A percentile compares a stretch with the other conserved stretches of the same genome.
These are phyloP conservation scores for Oreotragus oreotragus DNA, from an alignment of 2,113 vertebrate species.

Conservation along the genomic window DNA sequence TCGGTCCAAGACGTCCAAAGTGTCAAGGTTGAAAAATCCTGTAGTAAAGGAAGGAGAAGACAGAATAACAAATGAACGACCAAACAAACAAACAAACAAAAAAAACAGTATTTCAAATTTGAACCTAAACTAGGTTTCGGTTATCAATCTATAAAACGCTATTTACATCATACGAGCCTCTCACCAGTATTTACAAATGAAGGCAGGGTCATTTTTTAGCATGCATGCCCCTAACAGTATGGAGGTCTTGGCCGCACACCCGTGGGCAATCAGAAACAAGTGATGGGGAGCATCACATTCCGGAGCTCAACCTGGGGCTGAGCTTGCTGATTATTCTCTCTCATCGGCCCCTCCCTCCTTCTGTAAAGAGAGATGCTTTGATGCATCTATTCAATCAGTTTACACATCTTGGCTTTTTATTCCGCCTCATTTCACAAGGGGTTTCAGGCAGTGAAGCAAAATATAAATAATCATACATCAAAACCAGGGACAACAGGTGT, in stretches of 20 bases:
- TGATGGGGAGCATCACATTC: no score
- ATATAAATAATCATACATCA: conserved; percentile 46
- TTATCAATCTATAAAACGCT: not conserved
- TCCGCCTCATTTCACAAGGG: conserved; percentile 64
- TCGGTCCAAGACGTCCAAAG: not conserved
- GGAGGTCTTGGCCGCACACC: not conserved
- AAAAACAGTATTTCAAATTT: not conserved
- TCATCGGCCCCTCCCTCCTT: not conserved
- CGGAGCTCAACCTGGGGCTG: not conserved
- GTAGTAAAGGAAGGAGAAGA: not conserved
- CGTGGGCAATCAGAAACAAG: not conserved
- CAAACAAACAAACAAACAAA: not conserved
- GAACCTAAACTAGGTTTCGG: not conserved
- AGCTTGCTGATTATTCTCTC: not conserved
- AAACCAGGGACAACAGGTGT: conserved; percentile 16
- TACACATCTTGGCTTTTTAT: conserved; percentile 55
- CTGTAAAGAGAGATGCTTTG: not conserved
- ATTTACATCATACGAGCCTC: not conserved
- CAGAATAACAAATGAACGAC: not conserved
- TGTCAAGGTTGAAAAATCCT: not conserved
- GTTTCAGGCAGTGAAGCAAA: conserved; percentile 33
- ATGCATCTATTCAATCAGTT: conserved; percentile 15
- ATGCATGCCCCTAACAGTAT: not conserved
- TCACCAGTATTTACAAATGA: not conserved
- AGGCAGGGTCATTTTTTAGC: not conserved